Conservation (phyloP, 2,113 vertebrate species). For the Penelope pileata region DNA sequence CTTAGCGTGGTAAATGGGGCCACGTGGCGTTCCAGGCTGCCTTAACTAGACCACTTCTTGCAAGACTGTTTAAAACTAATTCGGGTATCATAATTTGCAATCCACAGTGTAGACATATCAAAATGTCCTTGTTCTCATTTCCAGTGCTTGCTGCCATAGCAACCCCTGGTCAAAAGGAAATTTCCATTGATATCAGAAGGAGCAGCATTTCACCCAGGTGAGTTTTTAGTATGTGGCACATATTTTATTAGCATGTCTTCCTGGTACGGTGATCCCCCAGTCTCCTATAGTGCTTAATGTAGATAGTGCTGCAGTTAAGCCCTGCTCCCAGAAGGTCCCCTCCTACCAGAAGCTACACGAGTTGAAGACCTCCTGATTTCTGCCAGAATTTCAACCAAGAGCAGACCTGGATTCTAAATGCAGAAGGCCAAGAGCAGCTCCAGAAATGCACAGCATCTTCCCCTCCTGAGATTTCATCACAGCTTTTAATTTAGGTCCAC, state of each 20-base stretch:
- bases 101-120: slow-evolving; percentile 73
- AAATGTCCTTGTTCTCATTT: slow-evolving; percentile 74
- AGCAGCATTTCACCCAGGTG: slow-evolving; percentile 72
- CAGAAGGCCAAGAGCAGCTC: slow-evolving; percentile 21
- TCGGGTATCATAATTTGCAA: slow-evolving; percentile 71
- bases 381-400: background rate
- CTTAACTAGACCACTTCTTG: slow-evolving; percentile 63
- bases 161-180: slow-evolving; percentile 73
- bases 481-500: slow-evolving; percentile 33
- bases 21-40: slow-evolving; percentile 21
- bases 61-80: slow-evolving; percentile 70
- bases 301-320: slow-evolving; percentile 23
- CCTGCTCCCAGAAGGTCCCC: background rate
- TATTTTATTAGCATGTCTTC: slow-evolving; percentile 66
- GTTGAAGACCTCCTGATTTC: slow-evolving; percentile 17
- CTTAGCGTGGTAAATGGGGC: slow-evolving; percentile 30
- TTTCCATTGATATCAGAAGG: slow-evolving; percentile 75
- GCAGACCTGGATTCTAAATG: background rate
- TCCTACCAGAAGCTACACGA: background rate
- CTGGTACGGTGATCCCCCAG: slow-evolving; percentile 44
- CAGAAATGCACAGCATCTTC: background rate
- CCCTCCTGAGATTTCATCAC: slow-evolving; percentile 12
- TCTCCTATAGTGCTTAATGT: background rate
- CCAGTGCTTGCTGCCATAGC: slow-evolving; percentile 71
- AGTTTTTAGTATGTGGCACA: slow-evolving; percentile 64